Percentiles rank a stretch among this genome's conserved stretches.
Conservation (phyloP, 2,888 invertebrate species). For the Ennomos fuscantarius region DNA sequence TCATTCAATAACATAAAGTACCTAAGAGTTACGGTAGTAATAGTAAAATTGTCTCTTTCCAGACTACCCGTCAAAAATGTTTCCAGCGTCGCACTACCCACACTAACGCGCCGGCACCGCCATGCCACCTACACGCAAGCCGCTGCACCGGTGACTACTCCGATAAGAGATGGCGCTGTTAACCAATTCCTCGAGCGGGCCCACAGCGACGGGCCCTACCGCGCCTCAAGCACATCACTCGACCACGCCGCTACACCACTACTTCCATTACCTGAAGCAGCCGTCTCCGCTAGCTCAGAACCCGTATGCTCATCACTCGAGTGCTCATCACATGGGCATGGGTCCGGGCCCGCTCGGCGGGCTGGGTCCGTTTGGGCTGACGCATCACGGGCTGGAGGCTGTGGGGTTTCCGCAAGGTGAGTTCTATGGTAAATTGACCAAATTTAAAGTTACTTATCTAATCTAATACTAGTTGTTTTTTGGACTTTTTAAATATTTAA, state of each 20-base stretch:
- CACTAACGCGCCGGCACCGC: slow-evolving; percentile 42
- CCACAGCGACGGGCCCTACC: slow-evolving; percentile 67
- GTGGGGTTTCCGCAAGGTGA: slow-evolving; percentile 82
- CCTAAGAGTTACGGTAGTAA: too few relatives aligned
- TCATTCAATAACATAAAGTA: too few relatives aligned
- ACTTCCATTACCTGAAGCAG: slow-evolving; percentile 85
- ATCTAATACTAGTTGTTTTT: too few relatives aligned
- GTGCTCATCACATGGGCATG: slow-evolving; percentile 84
- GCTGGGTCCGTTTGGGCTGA: slow-evolving; percentile 78
- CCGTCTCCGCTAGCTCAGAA: slow-evolving; percentile 81
- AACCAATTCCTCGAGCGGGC: slow-evolving; percentile 75
- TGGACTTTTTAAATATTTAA: too few relatives aligned
- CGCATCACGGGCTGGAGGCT: slow-evolving; percentile 79
- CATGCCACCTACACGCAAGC: slow-evolving; percentile 65
- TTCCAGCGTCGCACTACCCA: slow-evolving; percentile 1
- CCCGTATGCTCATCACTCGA: slow-evolving; percentile 77
- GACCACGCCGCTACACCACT: slow-evolving; percentile 83
- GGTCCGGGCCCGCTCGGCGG: slow-evolving; percentile 80
- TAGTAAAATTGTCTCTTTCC: slow-evolving; percentile 13
- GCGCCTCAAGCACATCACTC: slow-evolving; percentile 79
- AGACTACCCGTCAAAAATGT: slow-evolving; percentile 30
- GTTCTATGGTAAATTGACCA: slow-evolving; percentile 32
- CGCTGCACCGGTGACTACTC: slow-evolving; percentile 72
- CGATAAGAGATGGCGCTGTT: slow-evolving; percentile 72
- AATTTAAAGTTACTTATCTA: too few relatives aligned